phyloP scores from a whole-genome alignment of 1,140 invertebrate species.

The Drosophila orosa region DNA sequence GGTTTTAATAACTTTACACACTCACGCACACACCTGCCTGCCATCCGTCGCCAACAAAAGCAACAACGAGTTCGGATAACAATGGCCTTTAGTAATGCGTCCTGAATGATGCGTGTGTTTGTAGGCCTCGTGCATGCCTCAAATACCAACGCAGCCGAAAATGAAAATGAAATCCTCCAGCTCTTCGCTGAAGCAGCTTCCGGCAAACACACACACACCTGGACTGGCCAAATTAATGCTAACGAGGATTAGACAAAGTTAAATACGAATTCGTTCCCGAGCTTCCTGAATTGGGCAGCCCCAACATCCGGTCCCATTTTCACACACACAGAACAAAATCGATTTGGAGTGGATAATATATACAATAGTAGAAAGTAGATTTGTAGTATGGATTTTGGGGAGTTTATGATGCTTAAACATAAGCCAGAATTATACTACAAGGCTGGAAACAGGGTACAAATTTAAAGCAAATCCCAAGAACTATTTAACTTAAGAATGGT shows the following conservation, averaged over 20 bases:
- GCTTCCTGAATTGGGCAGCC: conserved; percentile 16
- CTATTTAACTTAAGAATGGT: too few relatives aligned
- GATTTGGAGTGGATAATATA: not conserved
- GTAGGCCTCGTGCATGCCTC: not conserved
- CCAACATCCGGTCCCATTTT: conserved; percentile 9
- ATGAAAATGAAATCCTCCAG: conserved; percentile 39
- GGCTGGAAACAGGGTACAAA: not conserved
- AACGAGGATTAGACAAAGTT: conserved; percentile 42
- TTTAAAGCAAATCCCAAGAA: not conserved
- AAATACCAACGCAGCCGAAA: conserved; percentile 45
- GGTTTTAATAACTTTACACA: conserved; percentile 80
- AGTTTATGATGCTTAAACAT: conserved; percentile 1
- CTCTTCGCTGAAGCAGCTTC: not conserved
- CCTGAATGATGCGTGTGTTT: conserved; percentile 27
- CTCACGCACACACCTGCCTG: conserved; percentile 38
- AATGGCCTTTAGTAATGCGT: conserved; percentile 44
- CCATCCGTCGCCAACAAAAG: conserved; percentile 17
- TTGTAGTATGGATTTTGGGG: not conserved
- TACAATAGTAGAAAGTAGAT: not conserved
- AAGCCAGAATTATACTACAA: too few relatives aligned
- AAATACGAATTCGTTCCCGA: conserved; percentile 29
- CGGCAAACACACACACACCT: conserved; percentile 7
- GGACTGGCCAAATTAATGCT: conserved; percentile 41
- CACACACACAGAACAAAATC: conserved; percentile 13
- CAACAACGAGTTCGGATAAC: conserved; percentile 22